These are phyloP conservation scores for Callipepla californica DNA, from an alignment of 2,113 vertebrate species.

Conservation along the genomic window DNA sequence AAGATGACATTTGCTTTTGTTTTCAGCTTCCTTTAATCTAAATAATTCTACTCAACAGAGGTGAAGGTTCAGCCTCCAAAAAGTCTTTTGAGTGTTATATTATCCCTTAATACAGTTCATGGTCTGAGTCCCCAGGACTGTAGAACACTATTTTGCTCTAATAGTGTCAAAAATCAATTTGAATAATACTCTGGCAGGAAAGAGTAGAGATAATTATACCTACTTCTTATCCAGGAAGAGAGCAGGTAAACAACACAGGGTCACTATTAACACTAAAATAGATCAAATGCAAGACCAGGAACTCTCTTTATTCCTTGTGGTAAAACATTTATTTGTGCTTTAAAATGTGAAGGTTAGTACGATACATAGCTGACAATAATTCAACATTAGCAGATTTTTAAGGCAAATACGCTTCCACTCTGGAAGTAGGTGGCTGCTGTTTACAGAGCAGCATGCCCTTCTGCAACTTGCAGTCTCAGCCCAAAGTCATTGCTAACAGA, in stretches of 20 bases:
- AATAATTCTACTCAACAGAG: neutral
- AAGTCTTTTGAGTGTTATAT: neutral
- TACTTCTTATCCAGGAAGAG: neutral
- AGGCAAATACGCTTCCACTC: neutral
- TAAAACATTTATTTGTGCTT: neutral
- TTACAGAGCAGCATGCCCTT: accelerated
- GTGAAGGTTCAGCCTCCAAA: neutral
- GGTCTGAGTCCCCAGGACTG: neutral
- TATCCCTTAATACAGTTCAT: neutral
- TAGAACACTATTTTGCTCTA: neutral
- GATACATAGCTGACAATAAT: neutral
- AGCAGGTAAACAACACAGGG: neutral
- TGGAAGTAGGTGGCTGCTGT: neutral
- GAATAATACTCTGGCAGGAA: neutral
- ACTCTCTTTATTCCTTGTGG: neutral
- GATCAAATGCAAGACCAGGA: neutral
- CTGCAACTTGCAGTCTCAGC: neutral
- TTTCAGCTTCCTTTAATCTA: neutral
- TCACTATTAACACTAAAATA: neutral
- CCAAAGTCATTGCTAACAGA: neutral
- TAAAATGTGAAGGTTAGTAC: neutral
- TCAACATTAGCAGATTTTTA: neutral
- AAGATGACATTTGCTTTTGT: neutral
- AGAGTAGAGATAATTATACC: neutral
- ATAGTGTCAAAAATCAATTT: neutral